Conservation (phyloP, 2,888 invertebrate species). For the Sericinus montela region DNA sequence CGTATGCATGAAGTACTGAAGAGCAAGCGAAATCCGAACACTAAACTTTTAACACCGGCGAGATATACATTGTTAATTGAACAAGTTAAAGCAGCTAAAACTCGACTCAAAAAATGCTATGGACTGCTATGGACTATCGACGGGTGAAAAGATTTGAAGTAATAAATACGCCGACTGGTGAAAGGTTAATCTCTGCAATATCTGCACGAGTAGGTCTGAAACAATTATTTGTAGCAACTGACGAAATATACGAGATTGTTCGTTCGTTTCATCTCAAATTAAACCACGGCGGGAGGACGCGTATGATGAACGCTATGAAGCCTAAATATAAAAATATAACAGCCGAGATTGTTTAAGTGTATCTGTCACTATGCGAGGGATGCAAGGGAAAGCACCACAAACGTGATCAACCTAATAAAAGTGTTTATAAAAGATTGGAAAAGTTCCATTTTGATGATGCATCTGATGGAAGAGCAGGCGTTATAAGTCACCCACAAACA, state of each 20-base stretch:
- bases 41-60: constrained; percentile 10
- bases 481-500: not conserved
- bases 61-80: not conserved
- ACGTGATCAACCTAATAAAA: not conserved
- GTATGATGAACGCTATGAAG: constrained; percentile 43
- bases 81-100: not conserved
- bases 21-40: constrained; percentile 34
- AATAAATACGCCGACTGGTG: constrained; percentile 36
- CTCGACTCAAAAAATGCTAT: not conserved
- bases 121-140: not conserved
- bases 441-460: not conserved
- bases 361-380: constrained; percentile 31
- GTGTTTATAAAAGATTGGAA: not conserved
- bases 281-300: constrained; percentile 45
- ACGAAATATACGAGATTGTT: constrained; percentile 53
- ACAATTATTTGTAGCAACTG: constrained; percentile 33
- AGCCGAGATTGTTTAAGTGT: constrained; percentile 41
- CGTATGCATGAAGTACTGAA: constrained; percentile 34
- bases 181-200: constrained; percentile 32
- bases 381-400: not conserved
- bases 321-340: constrained; percentile 48
- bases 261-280: constrained; percentile 39
- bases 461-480: not conserved
- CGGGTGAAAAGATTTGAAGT: constrained; percentile 38
- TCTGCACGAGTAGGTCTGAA: not conserved